Evolutionary conservation across 2,888 invertebrate species (phyloP).

Genomic region (Sphinx pinastri): DNA sequence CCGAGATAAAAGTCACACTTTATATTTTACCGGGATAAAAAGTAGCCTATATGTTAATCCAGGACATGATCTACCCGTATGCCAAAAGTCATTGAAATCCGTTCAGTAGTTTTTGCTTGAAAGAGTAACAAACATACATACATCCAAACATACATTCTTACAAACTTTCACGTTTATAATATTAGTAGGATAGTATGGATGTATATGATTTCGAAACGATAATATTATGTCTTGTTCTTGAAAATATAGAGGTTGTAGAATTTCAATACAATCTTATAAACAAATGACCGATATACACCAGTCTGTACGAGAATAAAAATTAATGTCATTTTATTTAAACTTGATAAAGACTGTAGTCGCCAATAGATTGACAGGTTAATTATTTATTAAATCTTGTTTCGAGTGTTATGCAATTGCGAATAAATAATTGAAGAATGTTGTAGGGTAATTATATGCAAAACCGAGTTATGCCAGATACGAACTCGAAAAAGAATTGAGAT

Average conservation of each 20-base stretch:
- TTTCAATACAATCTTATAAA: not conserved
- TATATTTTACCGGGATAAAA: too few species aligned
- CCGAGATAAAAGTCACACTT: too few species aligned
- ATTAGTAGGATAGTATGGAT: too few species aligned
- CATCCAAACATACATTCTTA: too few species aligned
- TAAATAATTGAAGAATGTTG: conserved; percentile 22
- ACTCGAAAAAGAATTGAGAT: conserved; percentile 3
- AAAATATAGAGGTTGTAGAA: not conserved
- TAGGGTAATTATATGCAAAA: conserved; percentile 25
- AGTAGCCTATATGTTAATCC: too few species aligned
- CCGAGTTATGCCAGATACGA: not conserved
- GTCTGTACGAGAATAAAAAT: conserved; percentile 6
- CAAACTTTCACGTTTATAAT: too few species aligned
- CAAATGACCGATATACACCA: not conserved
- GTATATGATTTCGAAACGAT: too few species aligned
- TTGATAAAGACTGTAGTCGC: conserved; percentile 23
- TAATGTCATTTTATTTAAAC: conserved; percentile 20
- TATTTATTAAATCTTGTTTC: conserved; percentile 23
- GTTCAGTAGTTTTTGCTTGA: too few species aligned
- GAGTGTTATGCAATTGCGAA: conserved; percentile 24
- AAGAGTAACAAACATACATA: too few species aligned
- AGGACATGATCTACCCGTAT: too few species aligned
- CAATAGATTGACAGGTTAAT: conserved; percentile 23
- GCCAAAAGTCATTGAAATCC: too few species aligned
- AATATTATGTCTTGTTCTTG: not conserved